Percentiles rank a stretch among this genome's conserved stretches.
phyloP scores from a whole-genome alignment of 2,888 invertebrate species.

The Ischnura elegans region DNA sequence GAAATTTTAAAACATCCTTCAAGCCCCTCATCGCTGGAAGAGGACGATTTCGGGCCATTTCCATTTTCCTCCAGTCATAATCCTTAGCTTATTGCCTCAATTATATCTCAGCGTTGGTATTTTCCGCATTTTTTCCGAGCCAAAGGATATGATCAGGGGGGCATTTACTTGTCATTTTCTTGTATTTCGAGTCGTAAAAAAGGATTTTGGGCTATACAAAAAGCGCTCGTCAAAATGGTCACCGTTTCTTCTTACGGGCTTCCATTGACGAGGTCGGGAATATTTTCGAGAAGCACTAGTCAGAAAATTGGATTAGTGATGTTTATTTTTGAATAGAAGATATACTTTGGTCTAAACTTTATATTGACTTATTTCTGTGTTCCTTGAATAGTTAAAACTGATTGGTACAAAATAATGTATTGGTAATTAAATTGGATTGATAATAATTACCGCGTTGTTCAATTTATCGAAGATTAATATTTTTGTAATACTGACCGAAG shows the following conservation, averaged over 20 bases:
- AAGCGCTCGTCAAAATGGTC: not conserved
- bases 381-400: too few relatives aligned
- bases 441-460: too few relatives aligned
- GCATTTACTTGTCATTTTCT: constrained; percentile 30
- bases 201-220: not conserved
- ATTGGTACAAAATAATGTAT: too few relatives aligned
- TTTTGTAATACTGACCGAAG: too few relatives aligned
- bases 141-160: not conserved
- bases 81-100: constrained; percentile 36
- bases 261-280: not conserved
- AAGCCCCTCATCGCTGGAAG: not conserved
- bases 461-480: too few relatives aligned
- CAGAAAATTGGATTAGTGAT: too few relatives aligned
- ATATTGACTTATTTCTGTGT: too few relatives aligned
- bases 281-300: too few relatives aligned
- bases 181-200: constrained; percentile 10
- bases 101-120: not conserved
- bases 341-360: too few relatives aligned
- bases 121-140: not conserved
- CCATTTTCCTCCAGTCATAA: constrained; percentile 35
- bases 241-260: not conserved
- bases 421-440: too few relatives aligned
- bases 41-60: constrained; percentile 8
- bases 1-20: constrained; percentile 4
- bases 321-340: too few relatives aligned